Evolutionary conservation across 2,113 vertebrate genomes (phyloP), one percentile per base, ranked within the genome.

Genomic region (Silurus meridionalis): DNA sequence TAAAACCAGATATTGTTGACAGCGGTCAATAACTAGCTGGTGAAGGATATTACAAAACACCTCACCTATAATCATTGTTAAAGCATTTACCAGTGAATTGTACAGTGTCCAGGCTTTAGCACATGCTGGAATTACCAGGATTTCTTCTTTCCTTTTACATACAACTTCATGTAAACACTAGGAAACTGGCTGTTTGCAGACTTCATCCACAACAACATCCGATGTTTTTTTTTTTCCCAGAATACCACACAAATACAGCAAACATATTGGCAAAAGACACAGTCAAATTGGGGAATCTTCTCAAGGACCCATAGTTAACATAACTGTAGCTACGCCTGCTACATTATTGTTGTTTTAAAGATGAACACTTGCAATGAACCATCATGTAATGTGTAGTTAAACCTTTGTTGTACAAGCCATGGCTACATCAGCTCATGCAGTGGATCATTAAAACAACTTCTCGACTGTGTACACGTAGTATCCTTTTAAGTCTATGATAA

Each of bases 401-500:
- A 78, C 71, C 25, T 57, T 25, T 25, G 6, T 25, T 28, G 14
- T 55, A 78, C 0, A 8, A 25, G 10, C 3, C 10, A 23, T 8
- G 7, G 46, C 75, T 58, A 48, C 57, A 17, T 55, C 21, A 61
- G 55, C 4, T 71, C 53, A 61, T 61, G 8, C 15, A 58, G 37
- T 48, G 82, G 64, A 48, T 52, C 14, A 61, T 84, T 50, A 25
- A 75, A 63, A 72, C 23, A 5, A 52, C 48, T 53, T 75, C 53
- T 78, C 60, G 9, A 69, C n/a, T 28, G n/a, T 13, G 72, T 4
- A 37, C 48, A n/a, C 1, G n/a, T 48, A 60, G 79, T 82, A 85
- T 84, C 90, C 66, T 80, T 75, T 79, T 78, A 86, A 6, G 46
- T 48, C 71, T 83, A 84, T 79, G 80, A 21, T 91, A 64, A 87